Evolutionary conservation across 2,113 vertebrate genomes (phyloP).

Genomic region (Scophthalmus maximus): DNA sequence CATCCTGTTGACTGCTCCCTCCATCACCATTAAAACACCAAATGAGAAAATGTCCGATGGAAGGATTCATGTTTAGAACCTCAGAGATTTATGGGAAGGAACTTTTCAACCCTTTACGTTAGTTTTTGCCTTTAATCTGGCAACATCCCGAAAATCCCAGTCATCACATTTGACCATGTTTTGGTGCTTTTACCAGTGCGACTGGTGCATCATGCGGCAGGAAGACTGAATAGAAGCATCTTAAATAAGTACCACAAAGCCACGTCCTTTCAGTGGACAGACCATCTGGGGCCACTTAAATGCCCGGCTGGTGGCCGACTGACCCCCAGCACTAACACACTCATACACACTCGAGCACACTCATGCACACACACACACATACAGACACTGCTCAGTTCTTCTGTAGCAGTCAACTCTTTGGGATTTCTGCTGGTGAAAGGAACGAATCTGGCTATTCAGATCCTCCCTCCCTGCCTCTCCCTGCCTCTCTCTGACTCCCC

Average conservation of each 20-base stretch:
- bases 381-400: constrained; percentile 37
- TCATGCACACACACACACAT: not conserved
- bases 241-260: constrained; percentile 34
- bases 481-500: constrained; percentile 3
- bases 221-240: constrained; percentile 22
- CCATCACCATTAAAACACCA: not conserved
- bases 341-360: constrained; percentile 11
- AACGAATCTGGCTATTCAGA: constrained; percentile 66
- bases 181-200: constrained; percentile 9
- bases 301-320: constrained; percentile 42
- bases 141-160: not conserved
- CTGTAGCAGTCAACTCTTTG: constrained; percentile 22
- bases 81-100: not conserved
- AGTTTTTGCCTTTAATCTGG: not conserved
- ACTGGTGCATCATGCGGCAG: constrained; percentile 7
- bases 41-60: not conserved
- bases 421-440: constrained; percentile 41
- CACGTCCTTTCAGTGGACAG: constrained; percentile 28
- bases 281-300: constrained; percentile 69
- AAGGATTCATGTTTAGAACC: not conserved
- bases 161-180: not conserved
- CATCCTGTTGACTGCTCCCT: no score
- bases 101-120: not conserved
- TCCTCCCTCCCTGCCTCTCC: constrained; percentile 16
- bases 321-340: constrained; percentile 40